phyloP scores from a whole-genome alignment of 2,888 invertebrate genomes.

The Cheilosia soror region DNA sequence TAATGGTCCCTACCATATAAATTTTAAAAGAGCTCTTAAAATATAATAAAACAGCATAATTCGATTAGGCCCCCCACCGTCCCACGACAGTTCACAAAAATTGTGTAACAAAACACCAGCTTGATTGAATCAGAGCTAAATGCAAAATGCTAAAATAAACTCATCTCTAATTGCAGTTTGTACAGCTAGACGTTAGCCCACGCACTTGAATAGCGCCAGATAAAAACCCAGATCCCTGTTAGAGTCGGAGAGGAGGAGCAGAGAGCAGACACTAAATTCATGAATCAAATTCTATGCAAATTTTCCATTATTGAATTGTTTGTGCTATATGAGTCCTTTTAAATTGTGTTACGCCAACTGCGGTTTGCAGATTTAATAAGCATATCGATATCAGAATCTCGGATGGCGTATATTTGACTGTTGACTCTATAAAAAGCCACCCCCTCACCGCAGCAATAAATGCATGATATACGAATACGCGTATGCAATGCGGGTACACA shows the following conservation, averaged over 20 bases:
- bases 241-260: too few species aligned
- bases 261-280: not conserved
- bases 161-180: conserved; percentile 19
- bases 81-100: not conserved
- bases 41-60: not conserved
- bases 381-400: conserved; percentile 34
- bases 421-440: not conserved
- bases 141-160: conserved; percentile 7
- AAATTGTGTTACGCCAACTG: conserved; percentile 38
- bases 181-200: not conserved
- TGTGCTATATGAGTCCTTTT: conserved; percentile 14
- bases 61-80: not conserved
- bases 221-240: too few species aligned
- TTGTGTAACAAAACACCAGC: not conserved
- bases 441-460: not conserved
- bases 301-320: conserved; percentile 36
- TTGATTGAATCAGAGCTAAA: conserved; percentile 3
- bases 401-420: not conserved
- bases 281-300: conserved; percentile 42
- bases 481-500: not conserved
- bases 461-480: not conserved
- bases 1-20: too few species aligned
- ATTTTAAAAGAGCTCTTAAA: too few species aligned
- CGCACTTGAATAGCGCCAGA: not conserved
- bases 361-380: conserved; percentile 52